Evolutionary conservation across 2,797 vertebrate genomes (phyloP).

Genomic region (Alca torda): DNA sequence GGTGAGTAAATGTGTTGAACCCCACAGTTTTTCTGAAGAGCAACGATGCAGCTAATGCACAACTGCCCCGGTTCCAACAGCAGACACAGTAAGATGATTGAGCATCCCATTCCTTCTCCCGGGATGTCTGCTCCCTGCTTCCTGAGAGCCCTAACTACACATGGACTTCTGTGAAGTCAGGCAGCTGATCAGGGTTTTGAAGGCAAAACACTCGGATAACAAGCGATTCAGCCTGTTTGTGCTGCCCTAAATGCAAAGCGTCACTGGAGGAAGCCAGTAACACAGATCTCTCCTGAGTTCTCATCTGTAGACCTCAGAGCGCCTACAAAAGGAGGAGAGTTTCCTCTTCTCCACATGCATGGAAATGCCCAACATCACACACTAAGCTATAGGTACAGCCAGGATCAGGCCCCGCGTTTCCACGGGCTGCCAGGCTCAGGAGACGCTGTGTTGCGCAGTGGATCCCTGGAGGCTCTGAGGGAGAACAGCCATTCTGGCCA

Average conservation of each 20-base stretch:
- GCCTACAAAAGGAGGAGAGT: background rate
- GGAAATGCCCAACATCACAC: background rate
- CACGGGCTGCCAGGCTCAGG: background rate
- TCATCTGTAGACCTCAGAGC: background rate
- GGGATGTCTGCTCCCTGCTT: background rate
- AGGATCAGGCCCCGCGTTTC: background rate
- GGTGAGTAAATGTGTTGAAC: background rate
- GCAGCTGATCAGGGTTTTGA: background rate
- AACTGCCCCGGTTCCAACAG: background rate
- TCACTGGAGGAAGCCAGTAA: background rate
- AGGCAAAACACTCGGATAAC: background rate
- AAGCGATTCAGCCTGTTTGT: background rate
- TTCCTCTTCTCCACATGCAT: background rate
- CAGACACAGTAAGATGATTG: accelerated
- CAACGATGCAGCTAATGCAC: background rate
- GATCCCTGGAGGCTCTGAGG: background rate
- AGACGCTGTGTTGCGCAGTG: background rate
- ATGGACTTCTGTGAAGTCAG: background rate
- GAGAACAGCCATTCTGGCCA: background rate
- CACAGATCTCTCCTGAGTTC: background rate
- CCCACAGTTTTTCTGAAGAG: background rate
- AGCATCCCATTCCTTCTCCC: background rate
- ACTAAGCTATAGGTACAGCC: background rate
- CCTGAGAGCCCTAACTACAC: background rate
- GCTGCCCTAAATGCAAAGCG: background rate